Evolutionary conservation across 2,888 invertebrate species (phyloP).

Genomic region (Ochropleura plecta): DNA sequence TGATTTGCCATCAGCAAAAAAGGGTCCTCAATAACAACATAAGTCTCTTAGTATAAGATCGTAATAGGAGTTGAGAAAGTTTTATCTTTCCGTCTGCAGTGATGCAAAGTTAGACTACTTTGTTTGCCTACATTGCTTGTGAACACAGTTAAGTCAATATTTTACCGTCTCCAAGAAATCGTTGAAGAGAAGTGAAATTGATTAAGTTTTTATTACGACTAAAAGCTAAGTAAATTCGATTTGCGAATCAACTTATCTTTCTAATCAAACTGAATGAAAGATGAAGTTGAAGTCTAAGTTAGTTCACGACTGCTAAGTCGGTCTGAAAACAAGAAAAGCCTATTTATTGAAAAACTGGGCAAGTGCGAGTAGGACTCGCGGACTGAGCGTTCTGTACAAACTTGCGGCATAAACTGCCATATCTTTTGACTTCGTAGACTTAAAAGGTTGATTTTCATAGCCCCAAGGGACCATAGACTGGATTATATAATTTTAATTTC

Average conservation of each 20-base stretch:
- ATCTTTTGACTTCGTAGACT: no score
- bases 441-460: no score
- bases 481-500: no score
- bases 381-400: no score
- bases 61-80: not conserved
- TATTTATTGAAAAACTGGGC: no score
- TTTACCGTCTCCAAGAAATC: not conserved
- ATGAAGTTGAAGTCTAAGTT: not conserved
- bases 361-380: no score
- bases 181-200: conserved; percentile 15
- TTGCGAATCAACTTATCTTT: conserved; percentile 24
- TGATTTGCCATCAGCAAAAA: not conserved
- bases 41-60: not conserved
- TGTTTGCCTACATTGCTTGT: not conserved
- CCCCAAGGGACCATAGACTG: no score
- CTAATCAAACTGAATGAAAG: conserved; percentile 5
- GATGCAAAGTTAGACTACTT: conserved; percentile 4
- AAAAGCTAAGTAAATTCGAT: conserved; percentile 12
- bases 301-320: not conserved
- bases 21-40: not conserved
- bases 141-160: not conserved
- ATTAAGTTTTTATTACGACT: conserved; percentile 10
- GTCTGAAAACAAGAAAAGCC: no score
- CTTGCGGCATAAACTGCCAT: no score
- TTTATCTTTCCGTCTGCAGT: not conserved